Percentiles rank a stretch among this genome's conserved stretches.
Conservation (phyloP, 2,888 invertebrate genomes). For the Dusona sp. region DNA sequence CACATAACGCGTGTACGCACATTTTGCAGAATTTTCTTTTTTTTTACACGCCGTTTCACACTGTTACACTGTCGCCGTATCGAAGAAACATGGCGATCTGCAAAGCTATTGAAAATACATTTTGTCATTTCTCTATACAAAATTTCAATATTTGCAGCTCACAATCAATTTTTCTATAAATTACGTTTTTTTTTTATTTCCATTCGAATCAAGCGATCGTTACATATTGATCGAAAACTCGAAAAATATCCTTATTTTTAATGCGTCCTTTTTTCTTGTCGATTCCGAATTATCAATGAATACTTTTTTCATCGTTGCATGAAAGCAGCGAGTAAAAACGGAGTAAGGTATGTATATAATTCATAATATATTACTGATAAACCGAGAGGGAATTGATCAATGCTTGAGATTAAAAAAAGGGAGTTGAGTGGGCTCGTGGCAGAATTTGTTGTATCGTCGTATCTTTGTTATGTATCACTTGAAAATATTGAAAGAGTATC, state of each 20-base stretch:
- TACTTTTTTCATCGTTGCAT: not conserved
- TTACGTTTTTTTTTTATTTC: too few species aligned
- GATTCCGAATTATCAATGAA: not conserved
- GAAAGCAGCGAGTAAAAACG: too few species aligned
- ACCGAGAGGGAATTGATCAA: not conserved
- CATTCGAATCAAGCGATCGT: too few species aligned
- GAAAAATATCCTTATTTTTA: not conserved
- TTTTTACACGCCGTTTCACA: conserved; percentile 40
- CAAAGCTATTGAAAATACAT: not conserved
- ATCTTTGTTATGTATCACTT: conserved; percentile 21
- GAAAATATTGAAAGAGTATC: conserved; percentile 19
- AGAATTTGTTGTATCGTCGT: conserved; percentile 12
- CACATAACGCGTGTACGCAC: conserved; percentile 40
- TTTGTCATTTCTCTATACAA: too few species aligned
- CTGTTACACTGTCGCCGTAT: not conserved
- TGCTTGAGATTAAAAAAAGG: not conserved
- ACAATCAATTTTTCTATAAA: not conserved
- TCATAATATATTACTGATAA: conserved; percentile 14
- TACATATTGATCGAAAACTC: not conserved
- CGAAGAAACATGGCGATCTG: not conserved
- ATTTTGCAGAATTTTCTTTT: conserved; percentile 18
- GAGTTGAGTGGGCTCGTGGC: conserved; percentile 1
- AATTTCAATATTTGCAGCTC: not conserved
- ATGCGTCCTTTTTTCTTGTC: not conserved
- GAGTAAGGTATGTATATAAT: not conserved